phyloP scores from a whole-genome alignment of 2,888 invertebrate genomes.

The Charanyca ferruginea region DNA sequence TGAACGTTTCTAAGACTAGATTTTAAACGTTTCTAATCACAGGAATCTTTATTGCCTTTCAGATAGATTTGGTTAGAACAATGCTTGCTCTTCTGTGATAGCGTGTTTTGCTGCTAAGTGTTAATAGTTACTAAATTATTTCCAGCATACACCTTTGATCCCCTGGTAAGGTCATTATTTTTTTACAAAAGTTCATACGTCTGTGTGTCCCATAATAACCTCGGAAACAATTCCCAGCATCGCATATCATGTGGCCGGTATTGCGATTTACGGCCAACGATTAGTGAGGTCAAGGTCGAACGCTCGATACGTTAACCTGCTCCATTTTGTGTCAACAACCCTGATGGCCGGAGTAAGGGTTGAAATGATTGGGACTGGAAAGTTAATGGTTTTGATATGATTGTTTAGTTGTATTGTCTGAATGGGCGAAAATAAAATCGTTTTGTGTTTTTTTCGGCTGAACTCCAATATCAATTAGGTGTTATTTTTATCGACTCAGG shows the following conservation, averaged over 20 bases:
- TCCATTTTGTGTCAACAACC: slow-evolving; percentile 56
- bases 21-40: no score
- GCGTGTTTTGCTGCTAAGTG: no score
- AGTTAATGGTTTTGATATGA: background rate
- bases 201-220: slow-evolving; percentile 18
- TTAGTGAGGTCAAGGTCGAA: slow-evolving; percentile 62
- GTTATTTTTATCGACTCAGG: no score
- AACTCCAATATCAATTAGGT: background rate
- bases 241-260: slow-evolving; percentile 48
- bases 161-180: background rate
- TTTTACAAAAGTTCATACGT: background rate
- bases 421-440: background rate
- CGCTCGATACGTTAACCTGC: slow-evolving; percentile 51
- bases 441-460: background rate
- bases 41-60: no score
- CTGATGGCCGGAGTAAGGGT: slow-evolving; percentile 26
- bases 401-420: background rate
- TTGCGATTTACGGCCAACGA: slow-evolving; percentile 62
- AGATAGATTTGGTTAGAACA: no score
- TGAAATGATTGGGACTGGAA: slow-evolving; percentile 13
- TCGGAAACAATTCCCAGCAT: slow-evolving; percentile 39
- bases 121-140: background rate
- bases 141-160: background rate
- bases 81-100: no score
- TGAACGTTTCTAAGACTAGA: no score